Conservation (phyloP, 2,113 vertebrate genomes). For the Plectropomus leopardus region DNA sequence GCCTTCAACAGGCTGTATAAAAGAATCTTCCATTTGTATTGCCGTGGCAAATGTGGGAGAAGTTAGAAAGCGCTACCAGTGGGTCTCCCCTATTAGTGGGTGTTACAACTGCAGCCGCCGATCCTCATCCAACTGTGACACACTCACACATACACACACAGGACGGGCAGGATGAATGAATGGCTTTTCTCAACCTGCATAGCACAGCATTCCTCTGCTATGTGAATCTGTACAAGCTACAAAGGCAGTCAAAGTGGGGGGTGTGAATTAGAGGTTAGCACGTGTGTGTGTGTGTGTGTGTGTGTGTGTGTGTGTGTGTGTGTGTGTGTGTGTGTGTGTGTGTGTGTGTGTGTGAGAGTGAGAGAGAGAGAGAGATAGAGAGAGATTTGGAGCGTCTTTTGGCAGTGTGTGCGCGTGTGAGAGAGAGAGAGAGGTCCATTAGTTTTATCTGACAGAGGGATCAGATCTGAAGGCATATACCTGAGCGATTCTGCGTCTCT, state of each 20-base stretch:
- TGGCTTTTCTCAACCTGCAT: neutral
- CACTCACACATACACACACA: neutral
- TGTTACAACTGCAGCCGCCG: constrained; percentile 39
- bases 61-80: constrained; percentile 22
- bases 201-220: constrained; percentile 8
- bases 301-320: neutral
- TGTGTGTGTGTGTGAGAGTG: neutral
- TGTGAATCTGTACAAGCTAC: constrained; percentile 13
- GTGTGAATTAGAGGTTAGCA: constrained; percentile 5
- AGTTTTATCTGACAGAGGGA: constrained; percentile 71
- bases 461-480: constrained; percentile 69
- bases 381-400: neutral
- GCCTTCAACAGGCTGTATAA: no score
- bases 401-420: neutral
- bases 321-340: neutral
- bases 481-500: constrained; percentile 40
- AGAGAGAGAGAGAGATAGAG: constrained; percentile 2
- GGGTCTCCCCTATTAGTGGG: constrained; percentile 21
- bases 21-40: neutral
- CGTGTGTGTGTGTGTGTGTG: neutral
- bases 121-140: constrained; percentile 34
- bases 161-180: constrained; percentile 22
- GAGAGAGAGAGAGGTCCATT: constrained; percentile 51
- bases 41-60: constrained; percentile 10
- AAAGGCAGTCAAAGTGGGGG: constrained; percentile 6